phyloP scores from a whole-genome alignment of 2,888 invertebrate species.

The Hymenopus coronatus region DNA sequence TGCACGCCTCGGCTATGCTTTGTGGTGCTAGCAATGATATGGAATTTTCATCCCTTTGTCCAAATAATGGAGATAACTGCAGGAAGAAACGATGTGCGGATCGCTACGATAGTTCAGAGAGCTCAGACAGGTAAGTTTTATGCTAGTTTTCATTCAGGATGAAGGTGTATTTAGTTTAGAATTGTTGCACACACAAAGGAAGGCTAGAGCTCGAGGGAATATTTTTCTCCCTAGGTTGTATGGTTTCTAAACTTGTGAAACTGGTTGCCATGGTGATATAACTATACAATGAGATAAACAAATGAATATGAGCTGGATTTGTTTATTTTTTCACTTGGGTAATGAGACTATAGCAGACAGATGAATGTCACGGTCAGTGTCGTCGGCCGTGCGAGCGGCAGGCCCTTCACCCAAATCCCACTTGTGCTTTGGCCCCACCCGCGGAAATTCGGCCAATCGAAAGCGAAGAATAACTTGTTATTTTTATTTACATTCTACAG shows the following conservation, averaged over 20 bases:
- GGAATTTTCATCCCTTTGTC: conserved; percentile 33
- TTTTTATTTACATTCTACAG: background rate
- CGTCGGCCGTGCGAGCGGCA: conserved; percentile 7
- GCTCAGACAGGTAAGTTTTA: conserved; percentile 80
- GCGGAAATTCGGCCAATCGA: conserved; percentile 31
- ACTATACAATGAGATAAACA: background rate
- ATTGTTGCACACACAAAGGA: conserved; percentile 15
- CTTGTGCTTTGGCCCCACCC: conserved; percentile 26
- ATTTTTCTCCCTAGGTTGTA: background rate
- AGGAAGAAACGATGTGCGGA: conserved; percentile 84
- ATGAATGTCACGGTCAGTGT: conserved; percentile 32
- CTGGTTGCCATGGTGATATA: background rate
- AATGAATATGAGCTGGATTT: background rate
- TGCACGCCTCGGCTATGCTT: conserved; percentile 36
- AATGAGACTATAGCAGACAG: conserved; percentile 22
- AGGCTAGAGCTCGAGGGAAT: background rate
- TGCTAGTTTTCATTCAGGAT: background rate
- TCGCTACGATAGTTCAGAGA: conserved; percentile 91
- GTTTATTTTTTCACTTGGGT: conserved; percentile 3
- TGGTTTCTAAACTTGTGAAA: background rate
- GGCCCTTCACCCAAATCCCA: conserved; percentile 32
- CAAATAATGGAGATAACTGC: conserved; percentile 46
- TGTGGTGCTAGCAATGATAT: conserved; percentile 37
- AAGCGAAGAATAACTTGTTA: conserved; percentile 26
- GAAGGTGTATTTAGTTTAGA: background rate